Base-by-base conservation (phyloP, 2,113 vertebrate species). In the Fregetta grallaria region DNA sequence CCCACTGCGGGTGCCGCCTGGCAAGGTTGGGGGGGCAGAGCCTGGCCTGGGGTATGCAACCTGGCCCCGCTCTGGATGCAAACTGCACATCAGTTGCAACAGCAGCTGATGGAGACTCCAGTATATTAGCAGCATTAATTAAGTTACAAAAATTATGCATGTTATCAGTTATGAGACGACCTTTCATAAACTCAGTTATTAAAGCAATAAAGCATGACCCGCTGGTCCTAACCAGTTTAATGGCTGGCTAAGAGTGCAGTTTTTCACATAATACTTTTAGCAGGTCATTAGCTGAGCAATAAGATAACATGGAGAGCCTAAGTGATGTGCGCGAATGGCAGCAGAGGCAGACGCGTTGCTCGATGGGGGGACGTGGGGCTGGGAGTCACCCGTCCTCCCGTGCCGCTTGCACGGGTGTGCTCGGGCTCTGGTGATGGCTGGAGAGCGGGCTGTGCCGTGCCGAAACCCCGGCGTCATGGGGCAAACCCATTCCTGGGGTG, bases 241-340 rank as follows among this genome's bases (percentile, higher is more conserved):
- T 61, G 79, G 94, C 96, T 94, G 90, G 88, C 79, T 94, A 96
- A 90, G 88, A 95, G 91, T 66, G 49, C 3, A 92, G 88, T 78
- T 95, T 78, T 78, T 95, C 94, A 76, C 94, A 86, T 94, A 87
- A 87, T 73, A 92, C 80, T 96, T 94, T 88, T 70, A 92, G 56
- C 84, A 92, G 91, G 95, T 96, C 96, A 96, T 96, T 97, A 97
- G 95, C 96, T n/a, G 81, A 94, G 96, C 94, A 77, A 61, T 95
- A 95, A 88, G 96, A 84, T 82, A 96, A 94, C 89, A 17, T 20
- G 52, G 89, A 73, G 94, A 88, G 93, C 86, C 81, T 10, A 61
- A 94, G 96, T 81, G 92, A 86, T 38, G 91, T 25, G 15, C 3
- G 2, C 9, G 36, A 78, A 18, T 40, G 86, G 91, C 94, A 91